Evolutionary conservation across 2,797 vertebrate species (phyloP).

Genomic region (Threskiornis aethiopicus): DNA sequence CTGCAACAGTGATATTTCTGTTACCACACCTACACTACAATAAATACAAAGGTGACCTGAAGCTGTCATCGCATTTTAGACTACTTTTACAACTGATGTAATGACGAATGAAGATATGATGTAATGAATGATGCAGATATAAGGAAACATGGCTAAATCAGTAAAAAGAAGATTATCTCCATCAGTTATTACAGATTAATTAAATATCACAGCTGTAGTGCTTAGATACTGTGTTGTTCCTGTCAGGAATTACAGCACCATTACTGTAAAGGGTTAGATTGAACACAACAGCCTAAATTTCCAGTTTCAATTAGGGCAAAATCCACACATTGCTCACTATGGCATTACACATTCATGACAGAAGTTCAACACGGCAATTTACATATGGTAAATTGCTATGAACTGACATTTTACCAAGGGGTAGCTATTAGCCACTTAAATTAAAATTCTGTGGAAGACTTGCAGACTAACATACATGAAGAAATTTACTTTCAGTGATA

Average conservation of each 20-base stretch:
- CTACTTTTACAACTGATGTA: neutral
- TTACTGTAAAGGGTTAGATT: neutral
- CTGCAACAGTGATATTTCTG: neutral
- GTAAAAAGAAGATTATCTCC: neutral
- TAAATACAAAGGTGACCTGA: neutral
- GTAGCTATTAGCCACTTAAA: neutral
- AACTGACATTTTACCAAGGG: neutral
- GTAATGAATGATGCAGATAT: neutral
- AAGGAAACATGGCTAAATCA: neutral
- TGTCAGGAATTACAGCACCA: neutral
- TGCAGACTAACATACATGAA: neutral
- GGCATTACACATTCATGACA: neutral
- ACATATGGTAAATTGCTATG: neutral
- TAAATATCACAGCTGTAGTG: neutral
- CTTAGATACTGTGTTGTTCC: neutral
- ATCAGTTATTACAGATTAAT: neutral
- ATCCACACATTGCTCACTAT: neutral
- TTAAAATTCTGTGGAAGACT: neutral
- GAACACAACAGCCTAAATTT: neutral
- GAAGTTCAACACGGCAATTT: neutral
- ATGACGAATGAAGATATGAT: neutral
- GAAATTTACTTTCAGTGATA: neutral
- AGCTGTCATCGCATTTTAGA: neutral
- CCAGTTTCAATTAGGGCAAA: neutral
- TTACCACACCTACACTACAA: neutral